These are phyloP conservation scores for Sarotherodon lohbergeri DNA, from an alignment of 2,113 vertebrate species.

Conservation along the genomic window DNA sequence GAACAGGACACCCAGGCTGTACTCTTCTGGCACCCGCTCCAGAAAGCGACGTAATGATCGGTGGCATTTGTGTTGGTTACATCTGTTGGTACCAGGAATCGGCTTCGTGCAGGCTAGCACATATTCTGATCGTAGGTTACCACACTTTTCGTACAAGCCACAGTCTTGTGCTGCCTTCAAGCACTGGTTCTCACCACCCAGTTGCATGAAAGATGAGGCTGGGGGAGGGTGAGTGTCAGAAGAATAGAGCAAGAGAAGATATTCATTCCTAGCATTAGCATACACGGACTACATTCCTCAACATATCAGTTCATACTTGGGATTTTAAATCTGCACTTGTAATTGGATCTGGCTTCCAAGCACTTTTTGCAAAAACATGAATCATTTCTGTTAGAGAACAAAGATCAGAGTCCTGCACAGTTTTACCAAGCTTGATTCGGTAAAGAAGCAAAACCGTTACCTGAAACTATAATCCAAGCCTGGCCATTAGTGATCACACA, in stretches of 20 bases:
- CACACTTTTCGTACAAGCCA: conserved; percentile 84
- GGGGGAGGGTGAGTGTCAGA: not conserved
- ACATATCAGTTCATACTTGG: not conserved
- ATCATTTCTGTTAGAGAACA: not conserved
- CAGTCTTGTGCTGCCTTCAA: conserved; percentile 86
- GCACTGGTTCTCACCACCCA: conserved; percentile 82
- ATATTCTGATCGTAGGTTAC: conserved; percentile 83
- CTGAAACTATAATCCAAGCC: not conserved
- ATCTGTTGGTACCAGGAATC: conserved; percentile 54
- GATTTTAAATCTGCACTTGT: not conserved
- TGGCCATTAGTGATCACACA: not conserved
- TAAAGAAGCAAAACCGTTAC: not conserved
- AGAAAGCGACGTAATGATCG: conserved; percentile 83
- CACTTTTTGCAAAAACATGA: not conserved
- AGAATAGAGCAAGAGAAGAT: not conserved
- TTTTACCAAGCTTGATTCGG: not conserved
- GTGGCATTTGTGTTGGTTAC: conserved; percentile 84
- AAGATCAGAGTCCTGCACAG: not conserved
- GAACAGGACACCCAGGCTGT: conserved; percentile 85
- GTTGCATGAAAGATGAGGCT: conserved; percentile 59
- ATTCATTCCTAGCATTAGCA: not conserved
- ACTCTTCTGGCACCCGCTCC: conserved; percentile 82
- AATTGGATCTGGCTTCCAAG: not conserved
- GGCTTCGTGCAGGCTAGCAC: conserved; percentile 82
- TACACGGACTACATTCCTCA: not conserved